Evolutionary conservation across 2,113 vertebrate species (phyloP), one percentile per base, ranked within the genome.

Genomic region (Xenopus laevis): DNA sequence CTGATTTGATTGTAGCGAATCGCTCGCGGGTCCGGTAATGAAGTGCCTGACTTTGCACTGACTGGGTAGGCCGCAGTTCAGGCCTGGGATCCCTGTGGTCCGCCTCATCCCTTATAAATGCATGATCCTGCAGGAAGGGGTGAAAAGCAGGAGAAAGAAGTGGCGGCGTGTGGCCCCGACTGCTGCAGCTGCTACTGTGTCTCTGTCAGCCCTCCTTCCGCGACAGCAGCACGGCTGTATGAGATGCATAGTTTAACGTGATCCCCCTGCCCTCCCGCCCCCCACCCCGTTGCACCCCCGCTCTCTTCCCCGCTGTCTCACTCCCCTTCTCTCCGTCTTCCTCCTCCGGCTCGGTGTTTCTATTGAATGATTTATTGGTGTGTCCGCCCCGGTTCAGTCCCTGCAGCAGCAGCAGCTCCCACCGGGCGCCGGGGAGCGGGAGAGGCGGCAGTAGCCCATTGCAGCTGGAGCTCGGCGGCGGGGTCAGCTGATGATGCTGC

Each of bases 1-100:
- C 97, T 77, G 97, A 98, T 90, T 97, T 98, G 87, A 98, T 98
- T 87, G 97, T 98, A 86, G 97, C 95, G 86, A 98, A 98, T 88
- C 94, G 94, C 84, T 96, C 93, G 83, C 95, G 91, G 93, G 93
- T 96, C 91, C 94, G 95, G 91, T 96, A 97, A 90, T 94, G 94
- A 82, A 94, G 94, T 85, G 93, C 91, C 89, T 92, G 95, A 88
- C 93, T 93, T 87, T 93, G 92, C 88, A 97, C 94, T 47, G 93
- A 95, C 82, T 93, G 92, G 80, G 93, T 88, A 82, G 92, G 94
- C 84, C 92, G 92, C 86, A 90, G 91, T 86, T 97, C 96, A 79
- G 94, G 92, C 84, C 93, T 91, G 88, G 88, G 91, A 88, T 96
- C 95, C 86, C 93, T 89, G 92, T 96, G 95, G 84, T 91, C 87